Conservation (phyloP, 2,797 vertebrate genomes). For the Petrocephalus sullivani region DNA sequence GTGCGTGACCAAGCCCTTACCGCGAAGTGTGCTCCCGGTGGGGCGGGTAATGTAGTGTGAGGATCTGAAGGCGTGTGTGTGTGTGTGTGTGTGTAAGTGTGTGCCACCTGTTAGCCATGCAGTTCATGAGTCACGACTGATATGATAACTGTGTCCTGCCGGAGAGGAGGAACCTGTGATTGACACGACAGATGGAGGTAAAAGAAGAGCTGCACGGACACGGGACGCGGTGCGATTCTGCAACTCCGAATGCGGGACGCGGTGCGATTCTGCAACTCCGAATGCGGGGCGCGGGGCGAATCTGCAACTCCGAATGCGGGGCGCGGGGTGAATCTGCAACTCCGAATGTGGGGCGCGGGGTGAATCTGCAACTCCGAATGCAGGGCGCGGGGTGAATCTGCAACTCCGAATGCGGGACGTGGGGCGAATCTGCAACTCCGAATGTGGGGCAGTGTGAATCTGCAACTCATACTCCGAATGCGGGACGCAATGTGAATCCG, state of each 20-base stretch:
- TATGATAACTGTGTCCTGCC: neutral
- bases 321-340: too few relatives aligned
- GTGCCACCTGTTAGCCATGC: neutral
- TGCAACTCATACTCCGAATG: too few relatives aligned
- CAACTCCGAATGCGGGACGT: too few relatives aligned
- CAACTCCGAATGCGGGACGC: neutral
- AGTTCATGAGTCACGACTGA: neutral
- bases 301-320: neutral
- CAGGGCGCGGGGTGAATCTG: too few relatives aligned
- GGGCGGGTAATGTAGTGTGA: neutral
- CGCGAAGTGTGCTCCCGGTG: neutral
- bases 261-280: too few relatives aligned
- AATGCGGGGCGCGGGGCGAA: neutral
- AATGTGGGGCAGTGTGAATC: too few relatives aligned
- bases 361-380: neutral
- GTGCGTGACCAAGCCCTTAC: constrained; percentile 48
- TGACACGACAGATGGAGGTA: neutral
- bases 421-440: too few relatives aligned
- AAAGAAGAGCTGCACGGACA: neutral
- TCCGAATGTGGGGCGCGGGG: too few relatives aligned
- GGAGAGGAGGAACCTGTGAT: neutral
- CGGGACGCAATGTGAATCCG: too few relatives aligned
- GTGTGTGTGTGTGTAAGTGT: neutral
- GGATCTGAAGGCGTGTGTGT: neutral
- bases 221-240: neutral